phyloP scores from a whole-genome alignment of 2,888 invertebrate species.

The Schizotus pectinicornis region DNA sequence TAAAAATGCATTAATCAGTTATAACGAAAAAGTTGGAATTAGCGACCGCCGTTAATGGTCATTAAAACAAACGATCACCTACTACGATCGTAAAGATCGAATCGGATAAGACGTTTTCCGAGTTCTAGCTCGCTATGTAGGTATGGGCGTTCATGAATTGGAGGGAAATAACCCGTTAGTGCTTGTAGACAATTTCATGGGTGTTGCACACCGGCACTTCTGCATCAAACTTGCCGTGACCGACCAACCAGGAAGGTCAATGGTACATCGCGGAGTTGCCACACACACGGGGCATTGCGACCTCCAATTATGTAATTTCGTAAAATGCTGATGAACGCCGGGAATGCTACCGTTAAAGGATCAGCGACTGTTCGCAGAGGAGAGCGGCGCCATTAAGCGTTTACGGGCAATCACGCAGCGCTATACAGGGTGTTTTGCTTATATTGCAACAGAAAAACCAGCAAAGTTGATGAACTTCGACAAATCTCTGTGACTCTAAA shows the following conservation, averaged over 20 bases:
- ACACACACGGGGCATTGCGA: slow-evolving; percentile 20
- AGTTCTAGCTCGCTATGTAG: slow-evolving; percentile 2
- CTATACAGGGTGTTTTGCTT: too few species aligned
- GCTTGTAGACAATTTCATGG: slow-evolving; percentile 37
- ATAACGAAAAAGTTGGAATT: too few species aligned
- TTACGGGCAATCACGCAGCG: too few species aligned
- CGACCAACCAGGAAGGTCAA: slow-evolving; percentile 37
- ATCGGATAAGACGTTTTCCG: neutral
- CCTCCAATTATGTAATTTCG: slow-evolving; percentile 29
- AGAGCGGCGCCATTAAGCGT: too few species aligned
- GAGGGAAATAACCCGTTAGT: slow-evolving; percentile 31
- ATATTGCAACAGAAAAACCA: too few species aligned
- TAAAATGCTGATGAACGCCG: slow-evolving; percentile 7
- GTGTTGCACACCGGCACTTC: slow-evolving; percentile 30
- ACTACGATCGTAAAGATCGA: neutral
- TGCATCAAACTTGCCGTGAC: slow-evolving; percentile 29
- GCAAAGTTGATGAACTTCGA: too few species aligned
- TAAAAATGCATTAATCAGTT: too few species aligned
- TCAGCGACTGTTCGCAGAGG: too few species aligned
- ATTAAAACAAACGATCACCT: too few species aligned
- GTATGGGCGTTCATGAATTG: slow-evolving; percentile 2
- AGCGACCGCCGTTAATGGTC: too few species aligned
- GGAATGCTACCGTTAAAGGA: too few species aligned
- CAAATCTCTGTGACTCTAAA: too few species aligned
- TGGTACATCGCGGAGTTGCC: slow-evolving; percentile 26